Evolutionary conservation across 1,140 invertebrate species (phyloP), one percentile per base, ranked within the genome.

Genomic region (Phymorhynchus buccinoides): DNA sequence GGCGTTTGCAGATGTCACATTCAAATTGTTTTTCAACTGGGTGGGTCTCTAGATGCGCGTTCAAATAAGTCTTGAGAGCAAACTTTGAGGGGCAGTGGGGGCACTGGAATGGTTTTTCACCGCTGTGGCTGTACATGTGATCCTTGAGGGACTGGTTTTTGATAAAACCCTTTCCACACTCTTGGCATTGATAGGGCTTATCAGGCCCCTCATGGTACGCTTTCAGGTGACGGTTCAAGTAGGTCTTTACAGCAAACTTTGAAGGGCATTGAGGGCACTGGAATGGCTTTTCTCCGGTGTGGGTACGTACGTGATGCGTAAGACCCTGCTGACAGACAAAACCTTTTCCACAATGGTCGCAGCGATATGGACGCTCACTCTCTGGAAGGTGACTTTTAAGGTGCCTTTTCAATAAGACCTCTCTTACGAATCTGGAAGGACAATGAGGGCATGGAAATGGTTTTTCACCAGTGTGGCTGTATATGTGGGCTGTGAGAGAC

Each of bases 1-100:
- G 14, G 14, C 3, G 3, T 22, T 56, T 83, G 85, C 87, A 88
- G 56, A 66, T 22, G 9, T 84, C 73, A 73, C 87, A 88, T 6
- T 44, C 7, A 39, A 77, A 88, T 0, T 80, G 85, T 48, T 84
- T 85, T 42, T 86, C 87, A 9, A 48, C 22, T 3, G 86, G 84
- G 41, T 88, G 87, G 18, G 82, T 87, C 35, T 78, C 56, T 39
- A 82, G 77, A 41, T 85, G 84, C 56, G 66, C 68, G 42, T 79
- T 62, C 27, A 85, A 52, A 48, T 77, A 42, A 39, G 52, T 44
- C 41, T 78, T 85, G 32, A 41, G 52, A 0, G 56, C 75, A 68
- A 85, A 85, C 0, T n/a, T 35, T 22, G 42, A 32, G 27, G 30
- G 22, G 22, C 84, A 85, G 12, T 37, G n/a, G 7, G 39, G 39